These are phyloP conservation scores for Eretmodus cyanostictus DNA, from an alignment of 2,113 vertebrate genomes.

Conservation along the genomic window DNA sequence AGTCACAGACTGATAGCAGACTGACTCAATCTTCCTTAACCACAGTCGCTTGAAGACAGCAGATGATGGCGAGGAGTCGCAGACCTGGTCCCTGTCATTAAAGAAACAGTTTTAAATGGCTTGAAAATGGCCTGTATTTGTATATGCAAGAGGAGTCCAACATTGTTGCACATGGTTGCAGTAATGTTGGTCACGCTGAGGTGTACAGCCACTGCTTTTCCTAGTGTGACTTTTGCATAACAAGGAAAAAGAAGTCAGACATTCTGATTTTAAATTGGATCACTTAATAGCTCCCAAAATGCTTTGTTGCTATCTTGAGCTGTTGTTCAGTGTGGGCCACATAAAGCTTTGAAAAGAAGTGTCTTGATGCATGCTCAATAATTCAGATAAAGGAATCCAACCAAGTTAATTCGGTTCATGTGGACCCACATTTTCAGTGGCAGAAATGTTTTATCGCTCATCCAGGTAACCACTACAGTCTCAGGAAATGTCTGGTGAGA, in stretches of 20 bases:
- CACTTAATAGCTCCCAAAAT: neutral
- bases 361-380: neutral
- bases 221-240: neutral
- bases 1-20: neutral
- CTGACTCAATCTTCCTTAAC: neutral
- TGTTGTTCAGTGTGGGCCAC: neutral
- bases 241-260: neutral
- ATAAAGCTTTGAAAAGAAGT: neutral
- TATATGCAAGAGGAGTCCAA: neutral
- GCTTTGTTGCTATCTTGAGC: neutral
- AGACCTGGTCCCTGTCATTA: neutral
- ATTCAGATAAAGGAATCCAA: neutral
- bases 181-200: neutral
- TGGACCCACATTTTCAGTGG: neutral
- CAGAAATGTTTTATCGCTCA: neutral
- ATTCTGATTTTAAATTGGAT: neutral
- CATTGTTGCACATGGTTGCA: neutral
- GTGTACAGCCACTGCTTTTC: neutral
- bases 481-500: neutral
- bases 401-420: neutral
- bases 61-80: neutral
- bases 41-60: neutral
- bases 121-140: neutral
- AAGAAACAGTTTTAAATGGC: neutral
- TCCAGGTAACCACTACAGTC: neutral